phyloP scores from a whole-genome alignment of 1,140 invertebrate genomes.

The Monochamus saltuarius region DNA sequence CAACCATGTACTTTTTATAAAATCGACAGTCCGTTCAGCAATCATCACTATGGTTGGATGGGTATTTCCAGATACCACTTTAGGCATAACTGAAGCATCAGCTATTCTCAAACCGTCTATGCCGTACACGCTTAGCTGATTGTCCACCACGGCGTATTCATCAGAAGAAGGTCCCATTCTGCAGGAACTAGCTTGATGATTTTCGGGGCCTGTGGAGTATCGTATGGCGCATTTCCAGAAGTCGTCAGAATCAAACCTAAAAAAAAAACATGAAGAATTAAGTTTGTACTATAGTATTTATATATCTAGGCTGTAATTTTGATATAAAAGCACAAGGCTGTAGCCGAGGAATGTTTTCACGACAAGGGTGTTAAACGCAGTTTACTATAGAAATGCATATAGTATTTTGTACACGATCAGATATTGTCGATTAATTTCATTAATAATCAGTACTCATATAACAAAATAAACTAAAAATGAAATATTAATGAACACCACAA shows the following conservation, averaged over 20 bases:
- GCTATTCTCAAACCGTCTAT: slow-evolving; percentile 62
- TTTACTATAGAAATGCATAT: too few relatives aligned
- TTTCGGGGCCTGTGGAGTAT: slow-evolving; percentile 73
- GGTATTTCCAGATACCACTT: slow-evolving; percentile 67
- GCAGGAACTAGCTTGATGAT: slow-evolving; percentile 80
- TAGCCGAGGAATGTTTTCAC: too few relatives aligned
- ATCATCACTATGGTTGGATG: slow-evolving; percentile 79
- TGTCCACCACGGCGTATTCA: slow-evolving; percentile 55
- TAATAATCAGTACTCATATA: too few relatives aligned
- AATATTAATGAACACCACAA: too few relatives aligned
- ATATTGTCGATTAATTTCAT: too few relatives aligned
- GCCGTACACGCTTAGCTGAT: slow-evolving; percentile 49
- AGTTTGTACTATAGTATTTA: too few relatives aligned
- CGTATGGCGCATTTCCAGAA: slow-evolving; percentile 79
- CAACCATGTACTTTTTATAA: slow-evolving; percentile 63
- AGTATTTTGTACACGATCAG: too few relatives aligned
- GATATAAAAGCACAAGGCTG: too few relatives aligned
- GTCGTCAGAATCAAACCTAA: slow-evolving; percentile 69
- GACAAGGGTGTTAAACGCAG: too few relatives aligned
- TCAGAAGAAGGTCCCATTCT: slow-evolving; percentile 72
- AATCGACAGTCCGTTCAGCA: slow-evolving; percentile 78
- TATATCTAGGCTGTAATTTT: too few relatives aligned
- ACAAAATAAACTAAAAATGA: too few relatives aligned
- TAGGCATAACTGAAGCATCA: slow-evolving; percentile 74
- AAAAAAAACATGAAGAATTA: slow-evolving; percentile 37